Evolutionary conservation across 2,888 invertebrate species (phyloP), one percentile per base, ranked within the genome.

Genomic region (Slavum lentiscoides): DNA sequence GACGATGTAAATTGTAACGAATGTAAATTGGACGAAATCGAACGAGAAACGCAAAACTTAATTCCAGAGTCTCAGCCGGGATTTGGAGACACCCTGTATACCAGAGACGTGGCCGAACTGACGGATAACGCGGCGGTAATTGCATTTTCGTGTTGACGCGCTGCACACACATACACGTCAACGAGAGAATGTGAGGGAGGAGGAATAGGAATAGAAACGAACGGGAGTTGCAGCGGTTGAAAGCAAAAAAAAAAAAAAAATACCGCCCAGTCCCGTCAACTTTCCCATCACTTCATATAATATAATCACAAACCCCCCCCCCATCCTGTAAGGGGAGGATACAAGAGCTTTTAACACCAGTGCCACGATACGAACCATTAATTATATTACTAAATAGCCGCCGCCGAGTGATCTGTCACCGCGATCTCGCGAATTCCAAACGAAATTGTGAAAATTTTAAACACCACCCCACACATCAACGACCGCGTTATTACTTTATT

Each of bases 121-220:
- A 80, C 64, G 58, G 80, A 80, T 80, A 58, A 80, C 70, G 19
- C 70, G 19, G 19, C 64, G 55, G 30, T 80, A 80, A 80, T 80
- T 80, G 80, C 64, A 72, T 80, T 80, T 80, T 43, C 80, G 72
- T 80, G 72, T 80, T 80, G 64, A 72, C 70, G 72, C 80, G 58
- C 58, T 72, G 58, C 69, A 7, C 55, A 39, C 75, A 64, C 55
- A 55, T 80, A 64, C 64, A 69, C 43, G 21, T 21, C 13, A 55
- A 5, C 19, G 55, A 19, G 19, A 55, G 55, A 19, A 19, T 43
- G 55, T 55, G 19, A 6, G 55, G 19, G 55, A 55, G 19, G 55
- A 55, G 19, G 17, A 19, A 55, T 53, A 39, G 19, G 39, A 66
- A 59, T 59, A 43, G 19, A 59, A 67, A 58, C 37, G 59, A 15